Conservation (phyloP, 2,888 invertebrate species). For the Coremacera marginata region DNA sequence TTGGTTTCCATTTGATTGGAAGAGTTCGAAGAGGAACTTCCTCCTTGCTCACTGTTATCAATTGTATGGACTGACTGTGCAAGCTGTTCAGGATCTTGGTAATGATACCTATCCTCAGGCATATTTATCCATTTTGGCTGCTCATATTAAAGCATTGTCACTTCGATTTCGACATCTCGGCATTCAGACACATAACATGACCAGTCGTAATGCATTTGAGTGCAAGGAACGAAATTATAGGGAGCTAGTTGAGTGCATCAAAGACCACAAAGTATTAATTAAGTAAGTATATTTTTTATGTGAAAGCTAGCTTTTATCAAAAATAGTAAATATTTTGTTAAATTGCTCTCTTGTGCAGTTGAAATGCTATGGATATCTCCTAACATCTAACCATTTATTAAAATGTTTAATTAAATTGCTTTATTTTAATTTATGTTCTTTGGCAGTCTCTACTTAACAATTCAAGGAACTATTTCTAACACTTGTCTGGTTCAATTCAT, state of each 20-base stretch:
- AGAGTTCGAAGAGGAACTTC: slow-evolving; percentile 48
- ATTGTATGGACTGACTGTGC: slow-evolving; percentile 38
- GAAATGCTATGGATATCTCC: too few relatives aligned
- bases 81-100: slow-evolving; percentile 46
- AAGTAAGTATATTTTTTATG: slow-evolving; percentile 46
- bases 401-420: too few relatives aligned
- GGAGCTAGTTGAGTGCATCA: slow-evolving; percentile 55
- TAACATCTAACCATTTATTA: too few relatives aligned
- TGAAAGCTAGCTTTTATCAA: neutral
- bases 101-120: slow-evolving; percentile 59
- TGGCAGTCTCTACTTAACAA: slow-evolving; percentile 70
- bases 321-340: too few relatives aligned
- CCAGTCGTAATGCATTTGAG: slow-evolving; percentile 11
- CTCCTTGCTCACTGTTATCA: slow-evolving; percentile 50
- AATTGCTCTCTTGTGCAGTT: too few relatives aligned
- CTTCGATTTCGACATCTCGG: slow-evolving; percentile 51
- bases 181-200: neutral
- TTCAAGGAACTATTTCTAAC: slow-evolving; percentile 70
- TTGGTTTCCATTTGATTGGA: slow-evolving; percentile 63
- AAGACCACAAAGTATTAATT: slow-evolving; percentile 60
- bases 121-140: slow-evolving; percentile 57
- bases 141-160: slow-evolving; percentile 58
- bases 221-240: slow-evolving; percentile 41
- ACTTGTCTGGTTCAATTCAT: slow-evolving; percentile 72
- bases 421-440: neutral